Evolutionary conservation across 2,888 invertebrate species (phyloP).

Genomic region (Caprella mutica): DNA sequence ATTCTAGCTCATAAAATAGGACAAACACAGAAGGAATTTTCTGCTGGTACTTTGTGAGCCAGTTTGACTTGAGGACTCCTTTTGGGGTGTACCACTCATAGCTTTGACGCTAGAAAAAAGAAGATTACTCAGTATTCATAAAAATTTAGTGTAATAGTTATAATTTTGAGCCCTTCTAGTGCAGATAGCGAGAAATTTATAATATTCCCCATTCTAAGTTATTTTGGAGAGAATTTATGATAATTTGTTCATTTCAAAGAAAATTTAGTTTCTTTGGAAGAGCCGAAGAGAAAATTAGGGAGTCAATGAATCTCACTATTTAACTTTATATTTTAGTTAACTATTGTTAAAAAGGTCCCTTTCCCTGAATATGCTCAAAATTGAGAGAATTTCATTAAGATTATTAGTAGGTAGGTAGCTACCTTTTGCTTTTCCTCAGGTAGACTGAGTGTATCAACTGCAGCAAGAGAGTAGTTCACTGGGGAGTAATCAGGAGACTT

Average conservation of each 20-base stretch:
- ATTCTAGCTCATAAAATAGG: constrained; percentile 91
- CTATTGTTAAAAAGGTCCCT: too few relatives aligned
- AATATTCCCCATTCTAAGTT: background rate
- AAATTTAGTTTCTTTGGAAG: too few relatives aligned
- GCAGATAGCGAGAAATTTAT: background rate
- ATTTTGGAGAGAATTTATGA: too few relatives aligned
- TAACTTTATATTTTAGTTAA: too few relatives aligned
- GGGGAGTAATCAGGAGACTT: too few relatives aligned
- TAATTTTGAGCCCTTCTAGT: background rate
- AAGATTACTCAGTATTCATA: too few relatives aligned
- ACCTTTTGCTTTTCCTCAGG: background rate
- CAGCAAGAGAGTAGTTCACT: too few relatives aligned
- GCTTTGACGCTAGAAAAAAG: constrained; percentile 39
- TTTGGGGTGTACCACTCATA: constrained; percentile 93
- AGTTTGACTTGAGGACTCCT: constrained; percentile 84
- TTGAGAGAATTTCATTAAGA: background rate
- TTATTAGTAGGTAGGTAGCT: background rate
- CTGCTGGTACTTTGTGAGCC: constrained; percentile 86
- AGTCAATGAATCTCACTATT: constrained; percentile 42
- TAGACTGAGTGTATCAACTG: too few relatives aligned
- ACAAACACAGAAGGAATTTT: constrained; percentile 85
- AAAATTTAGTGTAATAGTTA: too few relatives aligned
- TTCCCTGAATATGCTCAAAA: too few relatives aligned
- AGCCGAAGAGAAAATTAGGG: background rate
- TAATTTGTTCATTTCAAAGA: too few relatives aligned